These are phyloP conservation scores for Patella pellucida DNA, from an alignment of 2,888 invertebrate species.

Conservation along the genomic window DNA sequence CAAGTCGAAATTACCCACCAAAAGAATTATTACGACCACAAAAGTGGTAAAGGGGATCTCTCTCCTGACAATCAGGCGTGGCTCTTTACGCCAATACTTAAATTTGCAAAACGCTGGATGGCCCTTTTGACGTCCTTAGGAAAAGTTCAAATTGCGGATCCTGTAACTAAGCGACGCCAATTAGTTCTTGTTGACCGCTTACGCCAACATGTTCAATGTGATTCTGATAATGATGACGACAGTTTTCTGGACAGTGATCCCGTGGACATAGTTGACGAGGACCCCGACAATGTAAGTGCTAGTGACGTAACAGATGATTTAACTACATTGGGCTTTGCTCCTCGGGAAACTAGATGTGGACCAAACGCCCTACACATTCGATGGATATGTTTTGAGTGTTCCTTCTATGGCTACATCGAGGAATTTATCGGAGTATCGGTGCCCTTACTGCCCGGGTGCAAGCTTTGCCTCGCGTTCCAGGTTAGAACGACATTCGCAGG, in stretches of 20 bases:
- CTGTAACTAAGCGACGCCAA: no score
- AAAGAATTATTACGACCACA: conserved; percentile 5
- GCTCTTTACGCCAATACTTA: neutral
- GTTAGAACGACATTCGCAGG: neutral
- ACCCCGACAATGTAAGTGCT: no score
- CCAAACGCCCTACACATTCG: neutral
- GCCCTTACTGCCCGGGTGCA: neutral
- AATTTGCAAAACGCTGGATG: no score
- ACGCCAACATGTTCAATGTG: neutral
- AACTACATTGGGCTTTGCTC: no score
- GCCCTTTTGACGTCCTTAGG: conserved; percentile 16
- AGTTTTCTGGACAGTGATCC: neutral
- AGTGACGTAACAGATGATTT: no score
- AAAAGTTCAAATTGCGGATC: conserved; percentile 7
- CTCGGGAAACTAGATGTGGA: neutral
- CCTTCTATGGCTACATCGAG: neutral
- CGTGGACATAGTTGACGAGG: no score
- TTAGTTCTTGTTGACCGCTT: no score
- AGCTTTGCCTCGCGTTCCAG: neutral
- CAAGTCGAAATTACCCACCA: neutral
- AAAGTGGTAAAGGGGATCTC: neutral
- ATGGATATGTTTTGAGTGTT: neutral
- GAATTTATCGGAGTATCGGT: neutral
- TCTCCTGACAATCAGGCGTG: conserved; percentile 2
- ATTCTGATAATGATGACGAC: neutral